Evolutionary conservation across 2,888 invertebrate genomes (phyloP).

Genomic region (Nymphalis polychloros): DNA sequence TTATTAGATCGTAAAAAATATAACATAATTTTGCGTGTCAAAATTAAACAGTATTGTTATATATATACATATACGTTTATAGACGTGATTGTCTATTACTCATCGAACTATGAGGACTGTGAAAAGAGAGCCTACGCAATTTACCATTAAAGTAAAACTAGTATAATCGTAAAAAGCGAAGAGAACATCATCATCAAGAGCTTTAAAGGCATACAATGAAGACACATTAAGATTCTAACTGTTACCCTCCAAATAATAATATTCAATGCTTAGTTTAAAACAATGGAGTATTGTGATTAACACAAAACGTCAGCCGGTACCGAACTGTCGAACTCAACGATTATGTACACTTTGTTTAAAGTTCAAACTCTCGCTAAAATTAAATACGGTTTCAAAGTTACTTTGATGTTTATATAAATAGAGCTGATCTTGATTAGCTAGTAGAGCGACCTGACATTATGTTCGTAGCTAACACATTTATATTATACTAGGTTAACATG

Average conservation of each 20-base stretch:
- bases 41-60: not conserved
- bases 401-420: slow-evolving; percentile 7
- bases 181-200: not conserved
- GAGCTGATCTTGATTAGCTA: not conserved
- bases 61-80: not conserved
- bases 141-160: not conserved
- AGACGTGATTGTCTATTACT: not conserved
- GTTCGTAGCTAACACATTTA: not conserved
- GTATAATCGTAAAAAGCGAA: not conserved
- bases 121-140: not conserved
- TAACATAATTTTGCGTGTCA: not conserved
- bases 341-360: slow-evolving; percentile 5
- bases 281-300: no score
- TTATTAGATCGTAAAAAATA: no score
- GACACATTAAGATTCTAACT: no score
- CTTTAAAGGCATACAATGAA: not conserved
- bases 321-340: not conserved
- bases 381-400: not conserved
- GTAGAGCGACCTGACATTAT: slow-evolving; percentile 4
- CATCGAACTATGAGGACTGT: not conserved
- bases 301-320: not conserved
- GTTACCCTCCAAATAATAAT: not conserved
- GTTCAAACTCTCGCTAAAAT: slow-evolving; percentile 7
- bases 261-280: not conserved
- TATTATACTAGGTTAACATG: not conserved